Conservation (phyloP, 2,797 vertebrate genomes). For the Urosaurus nigricauda region DNA sequence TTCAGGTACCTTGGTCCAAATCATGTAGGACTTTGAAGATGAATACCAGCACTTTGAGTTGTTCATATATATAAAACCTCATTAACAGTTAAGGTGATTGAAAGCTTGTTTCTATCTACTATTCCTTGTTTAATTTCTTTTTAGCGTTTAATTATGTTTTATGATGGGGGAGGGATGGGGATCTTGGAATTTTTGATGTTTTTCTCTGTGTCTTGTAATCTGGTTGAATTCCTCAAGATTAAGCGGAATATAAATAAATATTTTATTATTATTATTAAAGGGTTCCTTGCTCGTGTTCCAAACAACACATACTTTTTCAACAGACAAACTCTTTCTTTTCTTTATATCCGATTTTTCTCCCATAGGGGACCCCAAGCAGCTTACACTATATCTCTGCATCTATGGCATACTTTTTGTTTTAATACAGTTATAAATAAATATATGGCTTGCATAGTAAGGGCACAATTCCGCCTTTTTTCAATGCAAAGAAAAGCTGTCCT, state of each 20-base stretch:
- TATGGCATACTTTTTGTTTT: too few species aligned
- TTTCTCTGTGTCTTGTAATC: too few species aligned
- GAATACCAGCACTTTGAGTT: neutral
- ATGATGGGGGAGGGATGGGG: too few species aligned
- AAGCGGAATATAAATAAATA: too few species aligned
- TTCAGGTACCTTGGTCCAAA: neutral
- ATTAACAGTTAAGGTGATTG: too few species aligned
- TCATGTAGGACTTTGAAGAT: neutral
- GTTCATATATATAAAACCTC: neutral
- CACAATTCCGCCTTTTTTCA: neutral
- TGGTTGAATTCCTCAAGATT: too few species aligned
- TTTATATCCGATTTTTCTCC: neutral
- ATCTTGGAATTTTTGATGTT: too few species aligned
- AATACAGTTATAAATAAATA: neutral
- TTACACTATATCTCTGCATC: too few species aligned
- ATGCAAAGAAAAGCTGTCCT: neutral
- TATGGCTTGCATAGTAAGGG: neutral
- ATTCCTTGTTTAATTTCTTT: too few species aligned
- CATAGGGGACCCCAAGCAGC: too few species aligned
- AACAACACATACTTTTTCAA: neutral
- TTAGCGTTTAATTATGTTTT: too few species aligned
- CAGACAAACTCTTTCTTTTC: neutral
- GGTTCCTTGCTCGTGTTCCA: neutral
- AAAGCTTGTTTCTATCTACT: neutral
- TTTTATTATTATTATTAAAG: too few species aligned